Conservation (phyloP, 2,113 vertebrate genomes). For the Mormyrus lacerda region DNA sequence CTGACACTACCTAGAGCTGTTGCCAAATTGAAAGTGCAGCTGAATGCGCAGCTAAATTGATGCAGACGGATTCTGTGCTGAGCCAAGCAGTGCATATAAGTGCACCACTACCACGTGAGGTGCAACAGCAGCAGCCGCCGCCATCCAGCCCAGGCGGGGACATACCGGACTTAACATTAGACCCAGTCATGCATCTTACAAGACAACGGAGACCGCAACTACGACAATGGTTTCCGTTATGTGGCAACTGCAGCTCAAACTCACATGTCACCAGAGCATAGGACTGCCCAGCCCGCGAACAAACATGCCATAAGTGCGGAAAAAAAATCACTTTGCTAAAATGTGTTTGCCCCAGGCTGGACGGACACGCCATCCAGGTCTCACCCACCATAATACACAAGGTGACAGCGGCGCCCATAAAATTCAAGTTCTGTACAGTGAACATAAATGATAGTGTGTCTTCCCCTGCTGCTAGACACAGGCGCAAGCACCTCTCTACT, state of each 20-base stretch:
- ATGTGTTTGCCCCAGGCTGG: not conserved
- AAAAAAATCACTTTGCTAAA: not conserved
- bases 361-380: not conserved
- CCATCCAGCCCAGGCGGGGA: not conserved
- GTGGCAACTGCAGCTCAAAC: not conserved
- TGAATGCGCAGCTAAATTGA: not conserved
- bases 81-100: not conserved
- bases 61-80: not conserved
- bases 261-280: not conserved
- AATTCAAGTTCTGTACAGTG: not conserved
- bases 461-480: slow-evolving; percentile 24
- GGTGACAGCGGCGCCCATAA: not conserved
- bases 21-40: not conserved
- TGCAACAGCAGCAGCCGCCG: not conserved
- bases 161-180: too few relatives aligned
- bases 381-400: not conserved
- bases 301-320: not conserved
- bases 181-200: too few relatives aligned
- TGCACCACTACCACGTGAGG: not conserved
- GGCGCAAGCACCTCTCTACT: slow-evolving; percentile 10
- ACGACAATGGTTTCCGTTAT: not conserved
- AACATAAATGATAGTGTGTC: not conserved
- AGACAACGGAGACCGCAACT: not conserved
- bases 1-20: not conserved
- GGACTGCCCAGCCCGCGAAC: not conserved